Evolutionary conservation across 1,140 invertebrate genomes (phyloP).

Genomic region (Drosophila saltans): DNA sequence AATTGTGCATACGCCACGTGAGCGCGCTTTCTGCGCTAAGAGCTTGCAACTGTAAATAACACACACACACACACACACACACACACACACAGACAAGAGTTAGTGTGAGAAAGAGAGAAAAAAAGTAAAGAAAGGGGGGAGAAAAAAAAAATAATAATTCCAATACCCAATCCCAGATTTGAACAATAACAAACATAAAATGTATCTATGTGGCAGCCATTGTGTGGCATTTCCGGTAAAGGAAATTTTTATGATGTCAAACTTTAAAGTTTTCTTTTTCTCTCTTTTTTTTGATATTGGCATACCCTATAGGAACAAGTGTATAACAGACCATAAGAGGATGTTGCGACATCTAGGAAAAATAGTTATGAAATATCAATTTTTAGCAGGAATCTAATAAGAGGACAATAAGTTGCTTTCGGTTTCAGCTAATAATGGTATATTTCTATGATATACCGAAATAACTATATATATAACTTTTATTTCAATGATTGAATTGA

Average conservation of each 20-base stretch:
- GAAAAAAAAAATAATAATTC: conserved; percentile 27
- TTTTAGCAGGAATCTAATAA: too few relatives aligned
- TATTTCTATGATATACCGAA: too few relatives aligned
- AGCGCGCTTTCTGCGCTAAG: conserved; percentile 16
- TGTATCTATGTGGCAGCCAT: conserved; percentile 31
- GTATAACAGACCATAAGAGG: neutral
- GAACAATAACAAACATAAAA: conserved; percentile 41
- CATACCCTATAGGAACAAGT: neutral
- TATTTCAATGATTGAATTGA: too few relatives aligned
- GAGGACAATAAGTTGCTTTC: too few relatives aligned
- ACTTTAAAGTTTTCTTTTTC: conserved; percentile 50
- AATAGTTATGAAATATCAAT: too few relatives aligned
- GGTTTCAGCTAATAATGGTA: too few relatives aligned
- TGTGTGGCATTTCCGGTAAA: conserved; percentile 71
- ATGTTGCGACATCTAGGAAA: too few relatives aligned
- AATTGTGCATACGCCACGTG: conserved; percentile 64
- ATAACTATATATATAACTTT: too few relatives aligned
- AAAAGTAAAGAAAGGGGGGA: neutral
- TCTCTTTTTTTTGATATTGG: conserved; percentile 17
- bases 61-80: neutral
- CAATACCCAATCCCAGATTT: conserved; percentile 21
- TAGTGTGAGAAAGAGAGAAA: neutral
- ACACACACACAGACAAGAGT: neutral
- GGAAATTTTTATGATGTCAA: conserved; percentile 77
- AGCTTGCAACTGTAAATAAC: conserved; percentile 55